Evolutionary conservation across 2,113 vertebrate genomes (phyloP).

Genomic region (Ammodytes dubius): DNA sequence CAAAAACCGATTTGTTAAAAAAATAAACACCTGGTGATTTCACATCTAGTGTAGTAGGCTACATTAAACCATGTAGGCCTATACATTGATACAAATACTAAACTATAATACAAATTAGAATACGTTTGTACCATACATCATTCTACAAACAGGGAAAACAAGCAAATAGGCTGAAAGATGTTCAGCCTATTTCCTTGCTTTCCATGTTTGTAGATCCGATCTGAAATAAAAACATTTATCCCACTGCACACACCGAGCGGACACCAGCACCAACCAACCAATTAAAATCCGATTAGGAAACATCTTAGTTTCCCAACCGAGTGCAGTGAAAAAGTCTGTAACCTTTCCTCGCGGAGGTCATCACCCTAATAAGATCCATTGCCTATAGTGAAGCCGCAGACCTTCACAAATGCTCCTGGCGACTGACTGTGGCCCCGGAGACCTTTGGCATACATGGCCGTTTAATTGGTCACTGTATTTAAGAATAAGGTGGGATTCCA

Average conservation of each 20-base stretch:
- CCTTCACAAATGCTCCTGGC: slow-evolving; percentile 88
- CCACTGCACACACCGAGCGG: slow-evolving; percentile 37
- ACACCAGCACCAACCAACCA: slow-evolving; percentile 77
- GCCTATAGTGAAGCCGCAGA: slow-evolving; percentile 86
- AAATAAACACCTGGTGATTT: slow-evolving; percentile 47
- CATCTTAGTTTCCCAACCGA: slow-evolving; percentile 80
- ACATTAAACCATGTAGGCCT: neutral
- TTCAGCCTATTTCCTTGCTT: neutral
- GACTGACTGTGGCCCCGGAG: slow-evolving; percentile 85
- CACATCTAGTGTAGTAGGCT: too few relatives aligned
- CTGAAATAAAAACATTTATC: slow-evolving; percentile 50
- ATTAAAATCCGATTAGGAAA: slow-evolving; percentile 89
- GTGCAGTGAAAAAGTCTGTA: slow-evolving; percentile 81
- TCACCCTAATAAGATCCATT: slow-evolving; percentile 92
- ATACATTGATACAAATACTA: too few relatives aligned
- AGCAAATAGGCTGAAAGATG: too few relatives aligned
- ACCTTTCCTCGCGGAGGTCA: slow-evolving; percentile 83
- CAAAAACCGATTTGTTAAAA: neutral
- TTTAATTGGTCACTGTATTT: slow-evolving; percentile 95
- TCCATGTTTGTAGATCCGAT: slow-evolving; percentile 4
- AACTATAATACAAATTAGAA: neutral
- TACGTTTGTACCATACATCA: too few relatives aligned
- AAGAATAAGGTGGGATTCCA: slow-evolving; percentile 89
- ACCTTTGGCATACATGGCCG: slow-evolving; percentile 90
- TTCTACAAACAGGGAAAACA: too few relatives aligned